Evolutionary conservation across 2,888 invertebrate species (phyloP), one percentile per base, ranked within the genome.

Genomic region (Automeris io): DNA sequence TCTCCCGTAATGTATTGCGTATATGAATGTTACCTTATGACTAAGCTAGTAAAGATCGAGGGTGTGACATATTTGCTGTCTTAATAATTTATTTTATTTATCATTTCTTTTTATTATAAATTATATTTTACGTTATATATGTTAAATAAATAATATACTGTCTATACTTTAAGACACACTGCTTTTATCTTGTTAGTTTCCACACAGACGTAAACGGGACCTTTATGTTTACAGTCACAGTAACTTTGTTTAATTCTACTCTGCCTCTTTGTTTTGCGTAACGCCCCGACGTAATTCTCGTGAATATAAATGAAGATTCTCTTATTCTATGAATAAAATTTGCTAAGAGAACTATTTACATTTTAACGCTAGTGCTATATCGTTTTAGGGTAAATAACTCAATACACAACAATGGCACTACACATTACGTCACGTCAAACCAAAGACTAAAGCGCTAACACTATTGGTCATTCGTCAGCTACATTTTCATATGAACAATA

Each of bases 271-370:
- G 61, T 68, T 67, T 68, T 61, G 60, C 57, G 56, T 63, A 60
- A 65, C 61, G 56, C 59, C 63, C 50, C 58, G 51, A 54, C 61
- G 66, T 76, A 71, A 75, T 77, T 70, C 70, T 52, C 54, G 68
- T 73, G 75, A 73, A 78, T 78, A 73, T 75, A 78, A 75, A 80
- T 74, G 69, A 76, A 71, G 63, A 64, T 72, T 58, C 63, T 63
- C 70, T 64, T 67, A 57, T 70, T 72, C 75, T 69, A 76, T 76
- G 76, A 75, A 79, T 79, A 79, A 77, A 67, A 77, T 78, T 78
- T 71, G 51, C 69, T 67, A 64, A 68, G 64, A 72, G 60, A 54
- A 43, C 62, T 63, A 77, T 76, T 76, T 78, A 67, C 70, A 76
- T 76, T 54, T 70, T 58, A 54, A 54, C 55, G 54, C 51, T 49